Conservation (phyloP, 2,797 vertebrate genomes). For the Cynodonichthys magdalenae region DNA sequence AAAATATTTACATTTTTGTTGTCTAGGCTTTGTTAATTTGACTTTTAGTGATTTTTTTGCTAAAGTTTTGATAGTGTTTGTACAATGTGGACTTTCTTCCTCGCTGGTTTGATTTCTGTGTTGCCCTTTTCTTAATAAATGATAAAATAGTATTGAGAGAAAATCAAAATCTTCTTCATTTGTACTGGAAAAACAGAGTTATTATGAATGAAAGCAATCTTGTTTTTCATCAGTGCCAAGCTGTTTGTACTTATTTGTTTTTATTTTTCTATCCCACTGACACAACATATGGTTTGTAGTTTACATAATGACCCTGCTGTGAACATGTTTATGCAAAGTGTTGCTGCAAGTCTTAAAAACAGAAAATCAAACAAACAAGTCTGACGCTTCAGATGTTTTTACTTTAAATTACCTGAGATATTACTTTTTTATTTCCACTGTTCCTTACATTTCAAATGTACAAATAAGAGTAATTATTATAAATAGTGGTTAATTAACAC, state of each 20-base stretch:
- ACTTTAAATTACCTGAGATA: no score
- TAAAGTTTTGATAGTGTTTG: not conserved
- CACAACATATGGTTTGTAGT: not conserved
- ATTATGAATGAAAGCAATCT: not conserved
- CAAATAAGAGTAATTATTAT: no score
- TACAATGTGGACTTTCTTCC: not conserved
- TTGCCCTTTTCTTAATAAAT: not conserved
- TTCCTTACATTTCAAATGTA: no score
- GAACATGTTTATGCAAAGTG: constrained; percentile 21
- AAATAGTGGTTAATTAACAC: no score
- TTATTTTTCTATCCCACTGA: constrained; percentile 6
- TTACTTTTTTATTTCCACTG: no score
- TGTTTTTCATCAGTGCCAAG: not conserved
- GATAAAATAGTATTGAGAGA: not conserved
- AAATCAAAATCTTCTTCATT: not conserved
- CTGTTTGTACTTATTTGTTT: constrained; percentile 16
- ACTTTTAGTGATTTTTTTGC: no score
- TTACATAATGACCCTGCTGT: constrained; percentile 18
- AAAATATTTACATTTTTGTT: no score
- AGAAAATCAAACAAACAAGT: not conserved
- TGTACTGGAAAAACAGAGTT: not conserved
- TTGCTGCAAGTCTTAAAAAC: not conserved
- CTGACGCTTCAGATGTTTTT: not conserved
- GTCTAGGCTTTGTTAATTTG: no score
- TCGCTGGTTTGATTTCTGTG: not conserved